Evolutionary conservation across 92 coral and sea anemone genomes (phyloP).

Genomic region (Palythoa grandis): DNA sequence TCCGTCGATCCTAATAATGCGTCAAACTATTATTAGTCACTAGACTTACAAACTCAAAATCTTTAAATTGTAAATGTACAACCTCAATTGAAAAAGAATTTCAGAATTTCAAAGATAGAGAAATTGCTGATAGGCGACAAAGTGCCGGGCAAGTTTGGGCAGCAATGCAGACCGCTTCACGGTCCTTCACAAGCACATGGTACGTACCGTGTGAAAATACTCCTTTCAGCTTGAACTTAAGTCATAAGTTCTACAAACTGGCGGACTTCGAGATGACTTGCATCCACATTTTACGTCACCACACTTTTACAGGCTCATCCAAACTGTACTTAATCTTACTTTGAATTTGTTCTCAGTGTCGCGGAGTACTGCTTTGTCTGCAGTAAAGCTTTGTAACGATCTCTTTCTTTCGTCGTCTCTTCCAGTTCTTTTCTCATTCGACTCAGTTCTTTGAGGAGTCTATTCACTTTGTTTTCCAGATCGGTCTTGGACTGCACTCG

Average conservation of each 20-base stretch:
- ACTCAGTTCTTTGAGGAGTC: slow-evolving; percentile 45
- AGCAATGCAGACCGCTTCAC: background rate
- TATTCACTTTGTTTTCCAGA: slow-evolving; percentile 45
- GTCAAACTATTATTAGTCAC: background rate
- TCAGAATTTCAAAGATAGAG: background rate
- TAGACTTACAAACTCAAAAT: background rate
- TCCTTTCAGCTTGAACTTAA: background rate
- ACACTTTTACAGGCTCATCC: background rate
- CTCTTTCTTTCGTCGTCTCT: slow-evolving; percentile 48
- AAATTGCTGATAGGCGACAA: background rate
- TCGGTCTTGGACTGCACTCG: slow-evolving; percentile 42
- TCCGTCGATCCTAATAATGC: background rate
- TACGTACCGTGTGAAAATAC: background rate
- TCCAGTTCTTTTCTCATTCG: slow-evolving; percentile 37
- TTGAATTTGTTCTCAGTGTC: background rate
- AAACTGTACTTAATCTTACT: background rate
- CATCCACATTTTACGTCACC: background rate
- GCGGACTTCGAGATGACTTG: background rate
- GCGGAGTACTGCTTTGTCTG: background rate
- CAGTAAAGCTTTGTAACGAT: background rate
- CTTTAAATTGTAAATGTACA: background rate
- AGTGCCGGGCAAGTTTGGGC: slow-evolving; percentile 36
- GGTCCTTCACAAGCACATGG: background rate
- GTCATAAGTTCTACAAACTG: background rate
- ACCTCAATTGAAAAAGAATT: background rate